Evolutionary conservation across 64 coral and sea anemone species (phyloP).

Genomic region (Porites australiensis): DNA sequence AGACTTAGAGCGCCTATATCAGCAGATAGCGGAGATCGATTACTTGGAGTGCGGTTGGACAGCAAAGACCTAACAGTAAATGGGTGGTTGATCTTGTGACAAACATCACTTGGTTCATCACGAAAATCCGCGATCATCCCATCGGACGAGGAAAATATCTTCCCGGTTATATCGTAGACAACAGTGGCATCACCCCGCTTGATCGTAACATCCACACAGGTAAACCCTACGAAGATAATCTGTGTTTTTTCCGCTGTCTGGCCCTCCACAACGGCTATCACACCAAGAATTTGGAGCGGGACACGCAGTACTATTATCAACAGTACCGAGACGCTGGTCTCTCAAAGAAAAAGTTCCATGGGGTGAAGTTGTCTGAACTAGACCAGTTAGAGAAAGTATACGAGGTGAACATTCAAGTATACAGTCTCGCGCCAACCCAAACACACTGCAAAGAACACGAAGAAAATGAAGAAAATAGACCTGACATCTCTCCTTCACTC

Average conservation of each 20-base stretch:
- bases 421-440: no score
- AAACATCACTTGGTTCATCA: neutral
- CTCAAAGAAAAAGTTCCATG: no score
- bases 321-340: no score
- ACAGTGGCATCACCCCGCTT: neutral
- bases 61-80: slow-evolving; percentile 25
- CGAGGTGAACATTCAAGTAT: no score
- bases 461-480: no score
- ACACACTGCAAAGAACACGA: no score
- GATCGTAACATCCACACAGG: neutral
- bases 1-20: neutral
- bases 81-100: neutral
- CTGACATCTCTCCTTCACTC: no score
- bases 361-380: no score
- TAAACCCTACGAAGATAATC: neutral
- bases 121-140: neutral
- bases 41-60: neutral
- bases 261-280: slow-evolving; percentile 1
- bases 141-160: neutral
- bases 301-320: neutral
- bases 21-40: neutral
- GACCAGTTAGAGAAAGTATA: no score
- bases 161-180: neutral
- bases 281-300: neutral
- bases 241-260: slow-evolving; percentile 34